Evolutionary conservation across 2,888 invertebrate species (phyloP).

Genomic region (Drosophila hawaiiensis): DNA sequence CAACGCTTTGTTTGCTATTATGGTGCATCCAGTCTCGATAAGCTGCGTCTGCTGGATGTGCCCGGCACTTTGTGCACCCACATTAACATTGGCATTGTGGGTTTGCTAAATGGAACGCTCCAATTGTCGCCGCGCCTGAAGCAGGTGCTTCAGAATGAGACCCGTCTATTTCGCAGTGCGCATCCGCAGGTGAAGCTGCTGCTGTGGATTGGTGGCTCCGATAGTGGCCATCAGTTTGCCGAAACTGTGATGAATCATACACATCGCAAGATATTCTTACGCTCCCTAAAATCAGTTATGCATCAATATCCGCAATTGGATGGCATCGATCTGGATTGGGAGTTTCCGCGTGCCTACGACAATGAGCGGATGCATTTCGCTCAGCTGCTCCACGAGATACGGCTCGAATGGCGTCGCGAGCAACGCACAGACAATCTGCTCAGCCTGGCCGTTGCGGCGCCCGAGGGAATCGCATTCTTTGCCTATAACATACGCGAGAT

Average conservation of each 20-base stretch:
- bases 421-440: slow-evolving; percentile 87
- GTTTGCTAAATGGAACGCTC: slow-evolving; percentile 88
- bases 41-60: slow-evolving; percentile 87
- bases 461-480: slow-evolving; percentile 89
- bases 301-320: slow-evolving; percentile 80
- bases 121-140: slow-evolving; percentile 86
- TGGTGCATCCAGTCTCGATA: slow-evolving; percentile 14
- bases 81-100: slow-evolving; percentile 91
- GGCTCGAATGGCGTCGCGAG: slow-evolving; percentile 88
- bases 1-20: slow-evolving; percentile 61
- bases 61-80: slow-evolving; percentile 93
- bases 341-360: slow-evolving; percentile 90
- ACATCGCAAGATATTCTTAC: slow-evolving; percentile 88
- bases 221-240: slow-evolving; percentile 89
- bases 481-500: slow-evolving; percentile 92
- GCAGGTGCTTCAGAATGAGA: slow-evolving; percentile 74
- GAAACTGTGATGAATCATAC: slow-evolving; percentile 90
- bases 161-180: slow-evolving; percentile 86
- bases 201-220: slow-evolving; percentile 89
- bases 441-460: slow-evolving; percentile 93
- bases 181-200: slow-evolving; percentile 91
- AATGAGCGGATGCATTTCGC: slow-evolving; percentile 91
- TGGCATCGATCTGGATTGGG: slow-evolving; percentile 91
- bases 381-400: slow-evolving; percentile 90
- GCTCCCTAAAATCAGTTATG: slow-evolving; percentile 85